Conservation (phyloP, 2,113 vertebrate genomes). For the Phylloscopus trochilus region DNA sequence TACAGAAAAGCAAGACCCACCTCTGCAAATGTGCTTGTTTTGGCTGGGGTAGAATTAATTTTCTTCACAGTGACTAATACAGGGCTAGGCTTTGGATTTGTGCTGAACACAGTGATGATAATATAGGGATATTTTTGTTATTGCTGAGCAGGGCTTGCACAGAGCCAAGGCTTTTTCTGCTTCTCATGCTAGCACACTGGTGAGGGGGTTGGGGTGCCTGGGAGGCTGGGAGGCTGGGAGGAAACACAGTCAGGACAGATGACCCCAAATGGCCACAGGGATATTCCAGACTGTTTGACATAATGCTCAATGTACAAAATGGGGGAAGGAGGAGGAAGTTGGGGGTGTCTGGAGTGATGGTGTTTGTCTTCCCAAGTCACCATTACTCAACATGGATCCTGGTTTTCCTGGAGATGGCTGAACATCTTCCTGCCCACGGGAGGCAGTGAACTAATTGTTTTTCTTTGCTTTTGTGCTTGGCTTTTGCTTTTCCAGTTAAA, state of each 20-base stretch:
- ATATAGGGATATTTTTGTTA: background rate
- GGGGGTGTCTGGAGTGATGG: background rate
- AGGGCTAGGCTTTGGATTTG: background rate
- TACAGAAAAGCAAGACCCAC: background rate
- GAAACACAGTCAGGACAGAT: background rate
- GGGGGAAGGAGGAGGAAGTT: background rate
- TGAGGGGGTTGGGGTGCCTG: rapidly evolving
- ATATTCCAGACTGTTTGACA: rapidly evolving
- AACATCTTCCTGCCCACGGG: background rate
- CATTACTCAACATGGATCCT: background rate
- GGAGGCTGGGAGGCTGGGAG: background rate
- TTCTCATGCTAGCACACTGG: rapidly evolving
- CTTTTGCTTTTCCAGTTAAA: background rate
- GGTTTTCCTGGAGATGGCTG: background rate
- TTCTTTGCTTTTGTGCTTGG: background rate
- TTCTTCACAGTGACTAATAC: background rate
- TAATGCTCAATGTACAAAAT: background rate
- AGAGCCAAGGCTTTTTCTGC: background rate
- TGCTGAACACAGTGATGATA: background rate
- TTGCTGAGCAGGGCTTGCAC: background rate
- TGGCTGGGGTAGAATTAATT: background rate
- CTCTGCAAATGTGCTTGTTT: background rate
- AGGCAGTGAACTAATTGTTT: background rate
- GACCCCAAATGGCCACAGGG: background rate
- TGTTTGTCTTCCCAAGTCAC: background rate